A percentile compares a stretch with the other conserved stretches of the same genome.
These are phyloP conservation scores for Patiria miniata DNA, from an alignment of 35 echinoderm and acorn worm species.

Conservation along the genomic window DNA sequence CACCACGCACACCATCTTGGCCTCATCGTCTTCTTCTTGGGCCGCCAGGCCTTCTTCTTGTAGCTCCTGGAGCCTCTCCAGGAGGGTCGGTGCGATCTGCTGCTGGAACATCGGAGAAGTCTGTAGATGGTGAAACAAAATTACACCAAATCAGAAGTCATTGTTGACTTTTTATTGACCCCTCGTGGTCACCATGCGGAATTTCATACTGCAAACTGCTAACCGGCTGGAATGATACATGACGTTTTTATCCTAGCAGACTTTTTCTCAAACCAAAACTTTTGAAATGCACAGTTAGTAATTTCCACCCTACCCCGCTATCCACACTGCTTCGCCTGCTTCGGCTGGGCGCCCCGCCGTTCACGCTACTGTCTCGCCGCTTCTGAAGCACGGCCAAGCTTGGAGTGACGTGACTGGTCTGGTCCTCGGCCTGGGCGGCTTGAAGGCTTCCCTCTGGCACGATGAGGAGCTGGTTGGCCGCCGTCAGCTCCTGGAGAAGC, in stretches of 20 bases:
- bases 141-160: too few species aligned
- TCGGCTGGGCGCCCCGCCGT: conserved; percentile 22
- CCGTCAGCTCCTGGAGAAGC: conserved; percentile 83
- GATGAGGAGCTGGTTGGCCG: conserved; percentile 64
- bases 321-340: conserved; percentile 74
- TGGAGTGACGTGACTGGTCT: conserved; percentile 48
- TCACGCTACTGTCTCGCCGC: conserved; percentile 52
- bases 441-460: conserved; percentile 57
- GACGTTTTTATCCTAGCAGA: too few species aligned
- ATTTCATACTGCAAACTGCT: too few species aligned
- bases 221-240: too few species aligned
- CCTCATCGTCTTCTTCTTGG: conserved; percentile 24
- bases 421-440: neutral
- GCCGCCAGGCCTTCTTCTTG: conserved; percentile 30
- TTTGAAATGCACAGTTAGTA: too few species aligned
- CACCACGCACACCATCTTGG: conserved; percentile 74
- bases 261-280: too few species aligned
- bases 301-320: conserved; percentile 6
- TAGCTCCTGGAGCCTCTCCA: conserved; percentile 39
- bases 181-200: too few species aligned
- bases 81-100: neutral
- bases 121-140: neutral
- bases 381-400: conserved; percentile 68
- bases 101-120: neutral
- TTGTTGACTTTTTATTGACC: too few species aligned